Evolutionary conservation across 2,797 vertebrate species (phyloP), one percentile per base, ranked within the genome.

Genomic region (Galago senegalensis): DNA sequence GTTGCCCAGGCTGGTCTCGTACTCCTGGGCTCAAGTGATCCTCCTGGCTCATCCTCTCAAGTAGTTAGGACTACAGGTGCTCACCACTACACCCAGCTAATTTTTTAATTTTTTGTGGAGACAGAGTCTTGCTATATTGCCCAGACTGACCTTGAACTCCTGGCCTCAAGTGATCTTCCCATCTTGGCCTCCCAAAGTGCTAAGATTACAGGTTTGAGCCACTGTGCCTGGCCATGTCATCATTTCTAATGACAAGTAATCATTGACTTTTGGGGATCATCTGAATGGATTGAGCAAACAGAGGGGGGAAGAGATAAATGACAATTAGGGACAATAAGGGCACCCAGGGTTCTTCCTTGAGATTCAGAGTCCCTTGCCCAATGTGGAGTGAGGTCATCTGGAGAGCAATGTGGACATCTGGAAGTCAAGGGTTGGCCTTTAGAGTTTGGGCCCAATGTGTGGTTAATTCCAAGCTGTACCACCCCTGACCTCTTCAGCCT

Each of bases 381-480:
- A 0, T 16, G 37, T 58, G 58, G 37, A 34, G 7, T 11, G 58
- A 56, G 61, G 34, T 53, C 73, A 29, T 81, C 18, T 65, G 77
- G 31, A 72, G 63, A 40, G 9, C 12, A 13, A 10, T 1, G 8
- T 21, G 34, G 58, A 29, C 20, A 18, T 81, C 27, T 46, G 80
- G 31, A n/a, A 95, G 86, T 80, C 56, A 89, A 31, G 58, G 31
- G 27, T 83, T 89, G 76, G 49, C 40, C 77, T 73, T 82, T 81
- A 84, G 86, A 84, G 21, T 18, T 75, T 77, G 56, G 27, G 73
- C 31, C 43, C 46, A 31, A 13, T 40, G 13, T 18, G 46, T 18
- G 61, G 60, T 91, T 87, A 61, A 46, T 81, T 87, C 12, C 7
- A 65, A 89, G 31, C 18, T 31, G 18, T 21, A n/a, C 0, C 3